phyloP scores from a whole-genome alignment of 2,797 vertebrate genomes.

The Acestrorhynchus altus region DNA sequence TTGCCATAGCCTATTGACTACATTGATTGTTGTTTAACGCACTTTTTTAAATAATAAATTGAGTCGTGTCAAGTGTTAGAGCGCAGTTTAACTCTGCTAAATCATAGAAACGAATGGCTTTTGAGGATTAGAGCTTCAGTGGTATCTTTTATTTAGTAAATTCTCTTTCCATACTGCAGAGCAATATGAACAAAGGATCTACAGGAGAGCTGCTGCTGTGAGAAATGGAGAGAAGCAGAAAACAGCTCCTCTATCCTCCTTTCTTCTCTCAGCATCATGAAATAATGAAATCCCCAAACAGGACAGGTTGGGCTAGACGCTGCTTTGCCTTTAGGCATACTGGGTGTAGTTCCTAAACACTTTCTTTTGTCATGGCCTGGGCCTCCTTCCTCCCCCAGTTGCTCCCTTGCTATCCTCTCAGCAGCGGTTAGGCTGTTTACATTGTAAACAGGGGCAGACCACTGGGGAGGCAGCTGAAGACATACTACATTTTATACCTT shows the following conservation, averaged over 20 bases:
- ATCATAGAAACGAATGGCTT: background rate
- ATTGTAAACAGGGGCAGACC: slow-evolving; percentile 41
- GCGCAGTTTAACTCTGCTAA: too few relatives aligned
- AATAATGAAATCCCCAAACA: slow-evolving; percentile 25
- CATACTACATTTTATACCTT: slow-evolving; percentile 40
- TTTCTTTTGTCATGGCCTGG: slow-evolving; percentile 19
- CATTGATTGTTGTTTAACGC: too few relatives aligned
- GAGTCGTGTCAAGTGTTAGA: too few relatives aligned
- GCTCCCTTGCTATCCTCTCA: slow-evolving; percentile 20
- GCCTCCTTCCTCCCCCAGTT: slow-evolving; percentile 21
- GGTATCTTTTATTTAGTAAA: background rate
- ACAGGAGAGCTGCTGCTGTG: background rate
- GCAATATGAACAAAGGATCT: background rate
- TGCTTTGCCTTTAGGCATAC: slow-evolving; percentile 33
- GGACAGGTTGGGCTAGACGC: slow-evolving; percentile 17
- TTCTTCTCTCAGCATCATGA: background rate
- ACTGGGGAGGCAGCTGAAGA: slow-evolving; percentile 15
- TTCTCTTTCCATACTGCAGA: background rate
- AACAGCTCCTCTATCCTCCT: background rate
- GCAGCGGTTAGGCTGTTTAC: slow-evolving; percentile 32
- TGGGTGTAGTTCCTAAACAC: slow-evolving; percentile 27
- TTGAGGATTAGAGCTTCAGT: background rate
- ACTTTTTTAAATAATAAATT: too few relatives aligned
- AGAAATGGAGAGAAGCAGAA: background rate
- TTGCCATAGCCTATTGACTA: too few relatives aligned